Percentiles rank a stretch among this genome's conserved stretches.
These are phyloP conservation scores for Anguilla japonica DNA, from an alignment of 2,113 vertebrate species.

Conservation along the genomic window DNA sequence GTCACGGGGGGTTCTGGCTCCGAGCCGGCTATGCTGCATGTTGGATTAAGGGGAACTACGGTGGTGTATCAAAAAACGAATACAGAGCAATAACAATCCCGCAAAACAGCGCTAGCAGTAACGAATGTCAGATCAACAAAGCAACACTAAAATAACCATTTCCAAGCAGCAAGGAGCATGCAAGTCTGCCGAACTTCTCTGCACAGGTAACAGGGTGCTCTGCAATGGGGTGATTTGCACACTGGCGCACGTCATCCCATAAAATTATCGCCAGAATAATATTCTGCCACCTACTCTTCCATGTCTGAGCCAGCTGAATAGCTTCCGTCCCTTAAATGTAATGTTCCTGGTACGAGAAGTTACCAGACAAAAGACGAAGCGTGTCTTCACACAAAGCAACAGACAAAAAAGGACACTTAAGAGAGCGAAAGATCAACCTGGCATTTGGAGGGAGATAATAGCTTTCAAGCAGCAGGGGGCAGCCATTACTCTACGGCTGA, in stretches of 20 bases:
- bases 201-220: neutral
- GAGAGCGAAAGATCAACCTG: conserved; percentile 31
- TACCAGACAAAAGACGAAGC: neutral
- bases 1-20: too few relatives aligned
- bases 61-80: too few relatives aligned
- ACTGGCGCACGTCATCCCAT: neutral
- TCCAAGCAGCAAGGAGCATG: too few relatives aligned
- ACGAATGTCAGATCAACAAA: too few relatives aligned
- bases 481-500: conserved; percentile 29
- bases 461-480: conserved; percentile 37
- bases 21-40: too few relatives aligned
- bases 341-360: neutral
- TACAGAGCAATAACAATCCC: too few relatives aligned
- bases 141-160: too few relatives aligned
- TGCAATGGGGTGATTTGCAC: neutral
- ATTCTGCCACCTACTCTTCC: neutral
- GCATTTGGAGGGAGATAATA: conserved; percentile 32
- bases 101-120: too few relatives aligned
- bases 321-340: neutral
- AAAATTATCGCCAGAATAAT: neutral
- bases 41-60: too few relatives aligned
- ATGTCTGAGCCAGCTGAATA: neutral
- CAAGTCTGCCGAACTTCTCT: neutral
- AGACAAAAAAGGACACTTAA: conserved; percentile 3
- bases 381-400: conserved; percentile 4